A percentile compares a stretch with the other conserved stretches of the same genome.
These are phyloP conservation scores for Cremastinae sp. DNA, from an alignment of 2,888 invertebrate genomes.

Conservation along the genomic window DNA sequence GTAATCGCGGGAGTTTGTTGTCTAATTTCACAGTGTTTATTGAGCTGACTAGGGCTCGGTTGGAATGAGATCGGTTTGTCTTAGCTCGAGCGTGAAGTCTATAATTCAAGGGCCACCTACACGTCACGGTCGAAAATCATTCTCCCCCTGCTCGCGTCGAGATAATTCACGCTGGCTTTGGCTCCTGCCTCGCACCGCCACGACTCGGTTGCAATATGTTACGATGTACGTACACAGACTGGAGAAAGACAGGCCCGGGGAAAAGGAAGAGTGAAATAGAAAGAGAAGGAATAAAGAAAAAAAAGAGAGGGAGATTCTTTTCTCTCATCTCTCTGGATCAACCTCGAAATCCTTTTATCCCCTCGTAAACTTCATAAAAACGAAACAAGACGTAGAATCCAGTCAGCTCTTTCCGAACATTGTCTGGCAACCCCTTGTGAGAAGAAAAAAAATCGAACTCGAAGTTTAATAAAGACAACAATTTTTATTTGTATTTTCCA, in stretches of 20 bases:
- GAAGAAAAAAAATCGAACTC: background rate
- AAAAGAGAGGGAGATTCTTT: background rate
- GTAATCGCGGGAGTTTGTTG: no score
- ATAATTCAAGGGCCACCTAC: conserved; percentile 62
- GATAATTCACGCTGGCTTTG: conserved; percentile 55
- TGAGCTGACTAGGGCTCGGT: conserved; percentile 35
- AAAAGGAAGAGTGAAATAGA: background rate
- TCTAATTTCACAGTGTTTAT: conserved; percentile 1
- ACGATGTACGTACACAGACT: conserved; percentile 16
- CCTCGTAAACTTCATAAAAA: conserved; percentile 44
- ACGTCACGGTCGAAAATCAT: conserved; percentile 32
- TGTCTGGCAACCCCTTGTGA: background rate
- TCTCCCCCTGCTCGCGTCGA: conserved; percentile 18
- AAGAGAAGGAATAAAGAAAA: conserved; percentile 2
- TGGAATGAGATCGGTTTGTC: conserved; percentile 56
- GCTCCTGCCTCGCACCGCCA: conserved; percentile 45
- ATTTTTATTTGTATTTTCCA: no score
- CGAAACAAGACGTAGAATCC: conserved; percentile 22
- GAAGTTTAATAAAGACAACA: no score
- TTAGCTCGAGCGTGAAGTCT: conserved; percentile 67
- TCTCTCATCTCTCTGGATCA: conserved; percentile 42
- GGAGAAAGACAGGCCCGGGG: background rate
- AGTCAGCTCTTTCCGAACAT: background rate
- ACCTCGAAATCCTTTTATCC: conserved; percentile 44
- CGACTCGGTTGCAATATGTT: conserved; percentile 50